A percentile compares a stretch with the other conserved stretches of the same genome.
These are phyloP conservation scores for Hydrophis major DNA, from an alignment of 2,797 vertebrate species.

Conservation along the genomic window DNA sequence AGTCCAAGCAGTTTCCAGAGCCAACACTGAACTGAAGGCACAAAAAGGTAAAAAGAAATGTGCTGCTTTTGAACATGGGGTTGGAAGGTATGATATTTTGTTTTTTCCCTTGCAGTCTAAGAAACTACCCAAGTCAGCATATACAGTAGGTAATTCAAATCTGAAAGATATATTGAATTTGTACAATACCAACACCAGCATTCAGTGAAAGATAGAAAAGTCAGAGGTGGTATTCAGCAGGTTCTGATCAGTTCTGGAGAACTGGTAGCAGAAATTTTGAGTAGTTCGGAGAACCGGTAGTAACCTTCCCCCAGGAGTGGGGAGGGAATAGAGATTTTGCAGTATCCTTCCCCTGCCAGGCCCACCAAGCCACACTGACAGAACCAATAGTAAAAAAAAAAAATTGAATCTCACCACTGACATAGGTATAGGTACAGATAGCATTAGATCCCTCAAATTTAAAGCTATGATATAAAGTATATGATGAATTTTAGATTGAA, in stretches of 20 bases:
- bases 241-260: too few species aligned
- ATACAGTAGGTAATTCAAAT: not conserved
- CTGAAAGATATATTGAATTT: not conserved
- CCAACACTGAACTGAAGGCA: not conserved
- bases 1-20: not conserved
- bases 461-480: not conserved
- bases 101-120: not conserved
- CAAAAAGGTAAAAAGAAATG: not conserved
- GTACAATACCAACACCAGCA: not conserved
- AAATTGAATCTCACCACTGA: too few species aligned
- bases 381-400: too few species aligned
- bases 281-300: too few species aligned
- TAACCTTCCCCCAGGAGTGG: too few species aligned
- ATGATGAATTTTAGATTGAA: not conserved
- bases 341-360: too few species aligned
- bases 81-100: not conserved
- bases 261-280: too few species aligned
- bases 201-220: not conserved
- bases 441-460: not conserved
- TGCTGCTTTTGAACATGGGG: not conserved
- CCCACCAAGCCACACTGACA: too few species aligned
- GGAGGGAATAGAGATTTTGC: too few species aligned
- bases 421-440: not conserved
- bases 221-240: too few species aligned
- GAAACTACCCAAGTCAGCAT: not conserved